Conservation (phyloP, 1,140 invertebrate genomes). For the Nasonia vitripennis region DNA sequence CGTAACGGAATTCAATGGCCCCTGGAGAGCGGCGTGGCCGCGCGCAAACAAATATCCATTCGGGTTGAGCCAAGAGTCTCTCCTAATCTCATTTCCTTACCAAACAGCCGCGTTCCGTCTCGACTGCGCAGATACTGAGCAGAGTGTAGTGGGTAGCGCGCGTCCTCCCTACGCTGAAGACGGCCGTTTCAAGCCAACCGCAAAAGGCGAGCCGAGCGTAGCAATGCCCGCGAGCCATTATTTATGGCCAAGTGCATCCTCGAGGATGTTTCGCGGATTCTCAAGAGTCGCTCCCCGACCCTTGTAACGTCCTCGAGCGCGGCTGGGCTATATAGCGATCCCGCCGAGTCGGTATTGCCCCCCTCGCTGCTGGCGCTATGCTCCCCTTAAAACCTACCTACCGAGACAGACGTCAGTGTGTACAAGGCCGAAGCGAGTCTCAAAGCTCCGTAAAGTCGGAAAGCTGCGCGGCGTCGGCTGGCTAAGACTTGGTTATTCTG, state of each 20-base stretch:
- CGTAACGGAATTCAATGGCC: slow-evolving; percentile 23
- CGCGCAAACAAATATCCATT: slow-evolving; percentile 38
- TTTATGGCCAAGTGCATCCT: slow-evolving; percentile 50
- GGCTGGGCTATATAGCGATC: background rate
- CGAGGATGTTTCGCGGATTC: slow-evolving; percentile 44
- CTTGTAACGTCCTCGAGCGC: slow-evolving; percentile 12
- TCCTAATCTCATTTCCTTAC: slow-evolving; percentile 38
- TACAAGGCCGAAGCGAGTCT: slow-evolving; percentile 9
- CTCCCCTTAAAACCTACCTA: background rate
- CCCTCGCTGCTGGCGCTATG: background rate
- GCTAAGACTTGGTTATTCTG: slow-evolving; percentile 39
- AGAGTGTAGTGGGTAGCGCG: no score
- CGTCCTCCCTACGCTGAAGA: background rate
- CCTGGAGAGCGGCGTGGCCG: no score
- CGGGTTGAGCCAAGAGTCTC: background rate
- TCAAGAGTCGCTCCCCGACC: slow-evolving; percentile 26
- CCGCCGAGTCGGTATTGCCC: background rate
- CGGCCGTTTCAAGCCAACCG: background rate
- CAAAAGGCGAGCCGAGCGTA: slow-evolving; percentile 8
- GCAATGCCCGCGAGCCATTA: slow-evolving; percentile 53
- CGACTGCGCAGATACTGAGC: background rate
- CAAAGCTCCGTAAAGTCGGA: slow-evolving; percentile 23
- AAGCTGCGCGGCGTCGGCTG: slow-evolving; percentile 20
- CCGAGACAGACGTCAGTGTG: background rate
- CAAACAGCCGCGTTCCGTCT: background rate